phyloP scores from a whole-genome alignment of 2,888 invertebrate genomes.

The Clivina fossor region DNA sequence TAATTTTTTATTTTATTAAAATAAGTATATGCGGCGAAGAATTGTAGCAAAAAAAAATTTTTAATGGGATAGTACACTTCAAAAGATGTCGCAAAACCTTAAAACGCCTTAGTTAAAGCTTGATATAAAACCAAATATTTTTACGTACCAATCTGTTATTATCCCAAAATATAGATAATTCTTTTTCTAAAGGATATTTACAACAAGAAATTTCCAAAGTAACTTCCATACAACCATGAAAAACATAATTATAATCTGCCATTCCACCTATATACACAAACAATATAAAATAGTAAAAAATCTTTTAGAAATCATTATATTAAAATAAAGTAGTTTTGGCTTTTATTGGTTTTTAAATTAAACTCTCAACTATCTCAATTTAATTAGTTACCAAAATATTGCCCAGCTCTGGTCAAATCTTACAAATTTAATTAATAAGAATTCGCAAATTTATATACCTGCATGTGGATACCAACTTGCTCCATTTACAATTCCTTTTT shows the following conservation, averaged over 20 bases:
- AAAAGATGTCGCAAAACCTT: too few species aligned
- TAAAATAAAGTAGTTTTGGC: too few species aligned
- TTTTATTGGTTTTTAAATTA: conserved; percentile 7
- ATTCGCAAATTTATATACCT: too few species aligned
- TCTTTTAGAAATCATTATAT: background rate
- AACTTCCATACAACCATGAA: conserved; percentile 66
- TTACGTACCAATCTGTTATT: conserved; percentile 58
- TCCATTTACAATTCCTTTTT: conserved; percentile 67
- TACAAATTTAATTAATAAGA: too few species aligned
- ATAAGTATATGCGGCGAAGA: too few species aligned
- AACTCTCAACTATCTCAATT: too few species aligned
- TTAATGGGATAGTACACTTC: too few species aligned
- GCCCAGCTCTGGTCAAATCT: too few species aligned
- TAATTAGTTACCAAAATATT: too few species aligned
- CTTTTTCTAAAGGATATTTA: conserved; percentile 60
- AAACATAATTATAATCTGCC: conserved; percentile 70
- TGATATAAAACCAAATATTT: conserved; percentile 12
- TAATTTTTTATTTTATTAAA: too few species aligned
- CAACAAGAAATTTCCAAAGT: conserved; percentile 69
- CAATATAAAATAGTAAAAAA: conserved; percentile 17
- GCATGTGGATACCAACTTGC: conserved; percentile 63
- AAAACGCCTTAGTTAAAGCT: conserved; percentile 61
- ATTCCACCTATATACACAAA: conserved; percentile 61
- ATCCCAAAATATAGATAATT: conserved; percentile 59
- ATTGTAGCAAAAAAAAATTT: too few species aligned